Evolutionary conservation across 2,113 vertebrate species (phyloP).

Genomic region (Leptodactylus fuscus): DNA sequence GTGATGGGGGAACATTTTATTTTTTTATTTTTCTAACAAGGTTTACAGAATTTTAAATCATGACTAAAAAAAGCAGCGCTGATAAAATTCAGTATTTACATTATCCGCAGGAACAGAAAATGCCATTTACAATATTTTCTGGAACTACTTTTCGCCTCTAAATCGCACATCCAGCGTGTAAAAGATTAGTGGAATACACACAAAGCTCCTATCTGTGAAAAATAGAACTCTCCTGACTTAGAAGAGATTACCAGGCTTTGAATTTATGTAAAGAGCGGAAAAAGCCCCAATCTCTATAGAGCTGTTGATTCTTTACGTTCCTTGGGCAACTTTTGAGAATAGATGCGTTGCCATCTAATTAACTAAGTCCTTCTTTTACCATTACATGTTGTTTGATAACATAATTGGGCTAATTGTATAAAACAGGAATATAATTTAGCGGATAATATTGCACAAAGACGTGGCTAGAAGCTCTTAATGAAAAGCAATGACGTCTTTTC

Average conservation of each 20-base stretch:
- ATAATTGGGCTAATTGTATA: not conserved
- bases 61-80: not conserved
- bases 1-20: not conserved
- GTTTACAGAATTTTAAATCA: not conserved
- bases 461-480: not conserved
- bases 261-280: slow-evolving; percentile 8
- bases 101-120: slow-evolving; percentile 12
- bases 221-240: slow-evolving; percentile 28
- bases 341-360: not conserved
- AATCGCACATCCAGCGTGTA: not conserved
- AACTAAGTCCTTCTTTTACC: not conserved
- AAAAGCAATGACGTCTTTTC: not conserved
- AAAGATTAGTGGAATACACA: slow-evolving; percentile 22
- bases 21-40: not conserved
- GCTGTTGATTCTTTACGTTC: slow-evolving; percentile 13
- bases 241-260: slow-evolving; percentile 23
- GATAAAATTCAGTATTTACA: slow-evolving; percentile 15
- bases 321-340: not conserved
- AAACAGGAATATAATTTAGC: not conserved
- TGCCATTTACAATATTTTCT: slow-evolving; percentile 15
- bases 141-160: not conserved
- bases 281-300: not conserved
- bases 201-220: slow-evolving; percentile 34
- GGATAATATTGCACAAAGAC: not conserved
- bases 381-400: not conserved